Conservation (phyloP, 2,113 vertebrate genomes). For the Steatornis caripensis region DNA sequence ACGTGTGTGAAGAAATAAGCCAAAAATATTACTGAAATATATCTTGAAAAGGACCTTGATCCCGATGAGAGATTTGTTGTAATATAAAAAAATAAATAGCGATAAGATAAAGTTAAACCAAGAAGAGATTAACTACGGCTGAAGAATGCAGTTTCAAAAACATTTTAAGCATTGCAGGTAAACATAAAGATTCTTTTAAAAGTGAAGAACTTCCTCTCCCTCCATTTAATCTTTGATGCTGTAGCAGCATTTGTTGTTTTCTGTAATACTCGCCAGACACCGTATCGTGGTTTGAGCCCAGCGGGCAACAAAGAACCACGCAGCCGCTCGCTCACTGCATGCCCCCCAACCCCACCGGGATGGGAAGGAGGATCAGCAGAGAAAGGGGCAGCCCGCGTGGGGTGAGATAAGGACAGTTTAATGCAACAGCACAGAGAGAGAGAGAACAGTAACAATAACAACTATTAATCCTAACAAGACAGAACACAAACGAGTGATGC, state of each 20-base stretch:
- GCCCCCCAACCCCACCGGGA: no score
- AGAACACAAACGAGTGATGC: no score
- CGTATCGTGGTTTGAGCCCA: no score
- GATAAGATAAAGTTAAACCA: neutral
- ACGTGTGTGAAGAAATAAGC: neutral
- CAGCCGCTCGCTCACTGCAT: no score
- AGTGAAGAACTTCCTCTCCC: neutral
- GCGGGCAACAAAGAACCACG: no score
- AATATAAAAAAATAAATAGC: neutral
- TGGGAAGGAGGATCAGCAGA: no score
- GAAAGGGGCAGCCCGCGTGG: no score
- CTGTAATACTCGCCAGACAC: neutral
- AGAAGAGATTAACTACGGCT: neutral
- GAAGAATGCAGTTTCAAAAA: neutral
- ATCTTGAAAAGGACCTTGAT: neutral
- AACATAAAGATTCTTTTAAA: neutral
- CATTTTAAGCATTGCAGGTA: neutral
- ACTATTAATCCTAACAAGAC: no score
- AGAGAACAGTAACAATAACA: no score
- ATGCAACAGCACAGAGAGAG: no score
- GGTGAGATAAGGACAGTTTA: no score
- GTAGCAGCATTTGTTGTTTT: neutral
- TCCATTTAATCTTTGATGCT: neutral
- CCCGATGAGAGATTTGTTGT: neutral
- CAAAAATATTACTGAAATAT: neutral